Evolutionary conservation across 2,113 vertebrate genomes (phyloP).

Genomic region (Orthochromis malagaraziensis): DNA sequence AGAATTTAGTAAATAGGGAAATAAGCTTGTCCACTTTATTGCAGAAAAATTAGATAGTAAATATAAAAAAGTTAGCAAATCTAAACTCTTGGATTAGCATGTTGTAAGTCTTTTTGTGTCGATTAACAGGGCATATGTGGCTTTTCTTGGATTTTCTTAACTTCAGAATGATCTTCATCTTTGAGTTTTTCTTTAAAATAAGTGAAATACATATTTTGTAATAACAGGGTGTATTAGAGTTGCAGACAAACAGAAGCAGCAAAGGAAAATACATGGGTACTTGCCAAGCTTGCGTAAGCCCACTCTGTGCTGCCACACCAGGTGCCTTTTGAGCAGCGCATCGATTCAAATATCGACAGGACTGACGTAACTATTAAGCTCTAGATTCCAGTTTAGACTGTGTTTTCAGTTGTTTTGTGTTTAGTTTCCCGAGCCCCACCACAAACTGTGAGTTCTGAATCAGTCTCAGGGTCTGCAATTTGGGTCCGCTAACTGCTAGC

Average conservation of each 20-base stretch:
- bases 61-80: background rate
- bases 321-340: background rate
- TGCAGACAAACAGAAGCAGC: background rate
- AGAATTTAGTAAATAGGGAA: background rate
- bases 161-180: background rate
- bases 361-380: background rate
- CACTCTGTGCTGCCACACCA: background rate
- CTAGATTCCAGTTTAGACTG: background rate
- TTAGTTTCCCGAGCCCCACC: background rate
- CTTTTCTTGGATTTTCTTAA: background rate
- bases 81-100: background rate
- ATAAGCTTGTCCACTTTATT: background rate
- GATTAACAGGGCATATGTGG: background rate
- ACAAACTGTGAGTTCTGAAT: background rate
- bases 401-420: background rate
- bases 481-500: background rate
- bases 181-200: background rate
- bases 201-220: background rate
- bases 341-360: background rate
- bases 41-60: background rate
- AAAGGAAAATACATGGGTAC: background rate
- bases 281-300: background rate
- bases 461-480: background rate
- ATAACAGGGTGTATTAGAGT: rapidly evolving
- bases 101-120: background rate